Conservation (phyloP, 1,140 invertebrate species). For the Drosophila malerkotliana region DNA sequence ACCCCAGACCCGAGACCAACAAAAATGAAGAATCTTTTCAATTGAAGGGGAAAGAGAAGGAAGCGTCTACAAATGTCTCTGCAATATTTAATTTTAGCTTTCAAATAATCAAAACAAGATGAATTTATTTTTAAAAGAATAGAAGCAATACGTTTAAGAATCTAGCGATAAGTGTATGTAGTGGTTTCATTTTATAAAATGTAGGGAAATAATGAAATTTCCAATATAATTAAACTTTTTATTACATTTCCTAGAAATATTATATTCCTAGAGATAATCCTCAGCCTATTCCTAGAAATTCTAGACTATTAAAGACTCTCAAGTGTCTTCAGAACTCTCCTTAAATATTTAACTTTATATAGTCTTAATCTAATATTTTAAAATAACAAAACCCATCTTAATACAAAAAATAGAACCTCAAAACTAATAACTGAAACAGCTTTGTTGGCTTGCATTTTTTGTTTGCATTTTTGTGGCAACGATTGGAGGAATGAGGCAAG, state of each 20-base stretch:
- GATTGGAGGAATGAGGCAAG: conserved; percentile 28
- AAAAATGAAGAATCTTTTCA: background rate
- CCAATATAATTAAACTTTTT: too few species aligned
- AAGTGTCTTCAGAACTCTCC: too few species aligned
- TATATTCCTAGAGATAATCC: too few species aligned
- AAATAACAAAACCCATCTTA: background rate
- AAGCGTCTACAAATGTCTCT: background rate
- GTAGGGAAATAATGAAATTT: too few species aligned
- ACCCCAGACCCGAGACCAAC: too few species aligned
- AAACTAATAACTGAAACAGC: background rate
- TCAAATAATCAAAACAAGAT: background rate
- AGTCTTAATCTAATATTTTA: too few species aligned
- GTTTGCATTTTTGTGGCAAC: background rate
- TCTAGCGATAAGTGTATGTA: too few species aligned
- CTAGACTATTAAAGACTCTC: too few species aligned
- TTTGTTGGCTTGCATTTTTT: background rate
- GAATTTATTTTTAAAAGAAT: background rate
- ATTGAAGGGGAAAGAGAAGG: conserved; percentile 6
- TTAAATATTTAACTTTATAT: too few species aligned
- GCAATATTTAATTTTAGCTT: conserved; percentile 12
- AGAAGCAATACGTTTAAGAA: background rate
- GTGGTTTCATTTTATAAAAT: too few species aligned
- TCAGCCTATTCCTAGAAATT: too few species aligned
- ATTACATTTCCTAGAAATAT: too few species aligned
- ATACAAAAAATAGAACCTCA: background rate